Base-by-base conservation (phyloP, 2,888 invertebrate genomes). In the Brassicogethes aeneus region DNA sequence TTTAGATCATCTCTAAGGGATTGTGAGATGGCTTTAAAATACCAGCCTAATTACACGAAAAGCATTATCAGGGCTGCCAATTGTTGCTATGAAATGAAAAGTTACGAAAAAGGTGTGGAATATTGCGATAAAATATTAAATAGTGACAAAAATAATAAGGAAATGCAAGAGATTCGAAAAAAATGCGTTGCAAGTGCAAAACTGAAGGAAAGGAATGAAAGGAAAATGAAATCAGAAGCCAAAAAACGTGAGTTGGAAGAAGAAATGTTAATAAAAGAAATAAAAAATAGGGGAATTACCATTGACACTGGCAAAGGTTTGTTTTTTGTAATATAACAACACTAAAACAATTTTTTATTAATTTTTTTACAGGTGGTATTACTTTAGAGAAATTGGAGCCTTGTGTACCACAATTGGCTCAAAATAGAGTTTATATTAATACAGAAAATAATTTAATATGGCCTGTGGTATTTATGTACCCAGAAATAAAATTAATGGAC, bases 401-500 rank as follows among this genome's bases (percentile, higher is more conserved):
- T 0, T 73, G 72, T 54, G 70, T 84, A 51, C 76, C 83, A 0
- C 79, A 82, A 23, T 71, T 82, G 3, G 74, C 76, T 33, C 75
- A 80, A 40, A 69, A 73, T 43, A 73, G 77, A 37, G 87, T 88
- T 1, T 73, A 75, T 55, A 55, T 86, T 8, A 74, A 76, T 46
- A 69, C 76, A 55, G 66, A 78, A 0, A 70, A 68, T 8, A 63
- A 68, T 32, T 66, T 96, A 8, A 69, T 81, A 37, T 96, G 94
- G 94, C 95, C 95, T 0, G 82, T 92, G 0, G 71, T 89, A 13
- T 79, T 95, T 51, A 70, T 90, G 8, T 96, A 94, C 66, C 95
- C 95, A 0, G 93, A 95, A 67, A 82, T 82, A 59, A 73, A 81
- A 43, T 80, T 85, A 55, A 86, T 90, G 36, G 96, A 97, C 66